A percentile compares a stretch with the other conserved stretches of the same genome.
These are phyloP conservation scores for Chloroclysta siterata DNA, from an alignment of 2,888 invertebrate species.

Conservation along the genomic window DNA sequence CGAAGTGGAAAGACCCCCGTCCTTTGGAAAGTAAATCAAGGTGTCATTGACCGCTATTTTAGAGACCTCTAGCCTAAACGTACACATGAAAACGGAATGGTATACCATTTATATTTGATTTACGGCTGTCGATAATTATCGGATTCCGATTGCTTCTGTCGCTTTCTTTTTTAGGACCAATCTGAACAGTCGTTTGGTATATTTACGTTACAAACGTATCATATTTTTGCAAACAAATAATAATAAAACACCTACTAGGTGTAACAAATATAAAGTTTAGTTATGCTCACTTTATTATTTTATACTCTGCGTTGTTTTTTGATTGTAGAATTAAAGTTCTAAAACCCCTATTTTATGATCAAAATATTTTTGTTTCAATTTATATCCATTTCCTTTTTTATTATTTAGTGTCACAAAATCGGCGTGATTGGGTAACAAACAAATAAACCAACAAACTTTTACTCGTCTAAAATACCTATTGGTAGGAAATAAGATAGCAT, in stretches of 20 bases:
- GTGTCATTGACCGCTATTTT: background rate
- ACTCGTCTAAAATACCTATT: background rate
- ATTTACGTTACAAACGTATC: slow-evolving; percentile 22
- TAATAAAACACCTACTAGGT: background rate
- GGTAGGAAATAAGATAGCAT: background rate
- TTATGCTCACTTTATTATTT: background rate
- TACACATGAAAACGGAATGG: slow-evolving; percentile 63
- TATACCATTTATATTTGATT: slow-evolving; percentile 67
- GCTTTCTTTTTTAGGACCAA: slow-evolving; percentile 46
- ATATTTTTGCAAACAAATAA: slow-evolving; percentile 19
- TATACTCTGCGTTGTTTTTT: background rate
- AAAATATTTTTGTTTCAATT: background rate
- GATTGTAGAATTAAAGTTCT: background rate
- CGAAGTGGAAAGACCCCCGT: too few species aligned
- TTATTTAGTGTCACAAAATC: too few species aligned
- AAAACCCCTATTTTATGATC: background rate
- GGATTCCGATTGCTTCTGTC: slow-evolving; percentile 51
- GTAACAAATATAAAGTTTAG: background rate
- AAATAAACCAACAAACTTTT: background rate
- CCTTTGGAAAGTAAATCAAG: too few species aligned
- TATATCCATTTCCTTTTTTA: too few species aligned
- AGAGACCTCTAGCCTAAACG: background rate
- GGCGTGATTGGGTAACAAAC: background rate
- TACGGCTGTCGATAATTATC: slow-evolving; percentile 64
- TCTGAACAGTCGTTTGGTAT: slow-evolving; percentile 37